Percentiles rank a stretch among this genome's conserved stretches.
phyloP scores from a whole-genome alignment of 2,888 invertebrate species.

The Heliconius sara region DNA sequence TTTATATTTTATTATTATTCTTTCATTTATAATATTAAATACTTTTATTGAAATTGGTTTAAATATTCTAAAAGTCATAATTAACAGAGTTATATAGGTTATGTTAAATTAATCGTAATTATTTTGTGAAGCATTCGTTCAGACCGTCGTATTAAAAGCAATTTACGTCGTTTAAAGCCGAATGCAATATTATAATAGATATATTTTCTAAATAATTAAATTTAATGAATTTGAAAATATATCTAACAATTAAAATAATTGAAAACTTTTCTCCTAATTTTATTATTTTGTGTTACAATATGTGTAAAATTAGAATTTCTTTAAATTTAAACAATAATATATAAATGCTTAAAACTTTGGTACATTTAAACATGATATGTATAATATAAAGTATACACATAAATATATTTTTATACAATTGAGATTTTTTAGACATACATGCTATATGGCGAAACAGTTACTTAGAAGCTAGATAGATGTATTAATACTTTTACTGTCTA shows the following conservation, averaged over 20 bases:
- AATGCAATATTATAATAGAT: conserved; percentile 49
- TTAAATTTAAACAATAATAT: too few species aligned
- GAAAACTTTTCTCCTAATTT: not conserved
- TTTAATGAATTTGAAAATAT: conserved; percentile 30
- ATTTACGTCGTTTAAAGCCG: conserved; percentile 65
- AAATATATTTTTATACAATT: too few species aligned
- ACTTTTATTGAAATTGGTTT: not conserved
- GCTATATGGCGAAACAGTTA: too few species aligned
- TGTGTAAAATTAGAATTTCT: not conserved
- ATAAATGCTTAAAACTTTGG: too few species aligned
- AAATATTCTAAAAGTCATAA: not conserved
- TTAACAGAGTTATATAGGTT: conserved; percentile 19
- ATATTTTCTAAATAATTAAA: conserved; percentile 19
- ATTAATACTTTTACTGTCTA: too few species aligned
- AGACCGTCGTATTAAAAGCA: conserved; percentile 64
- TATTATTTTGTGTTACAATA: not conserved
- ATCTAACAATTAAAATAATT: conserved; percentile 26
- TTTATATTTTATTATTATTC: not conserved
- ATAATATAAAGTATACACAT: too few species aligned
- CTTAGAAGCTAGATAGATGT: too few species aligned
- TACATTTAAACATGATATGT: too few species aligned
- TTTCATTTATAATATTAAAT: not conserved
- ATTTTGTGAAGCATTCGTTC: conserved; percentile 62
- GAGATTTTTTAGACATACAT: too few species aligned
- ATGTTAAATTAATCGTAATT: conserved; percentile 13